Base-by-base conservation (phyloP, 1,140 invertebrate genomes). In the Brachionus rotundiformis region DNA sequence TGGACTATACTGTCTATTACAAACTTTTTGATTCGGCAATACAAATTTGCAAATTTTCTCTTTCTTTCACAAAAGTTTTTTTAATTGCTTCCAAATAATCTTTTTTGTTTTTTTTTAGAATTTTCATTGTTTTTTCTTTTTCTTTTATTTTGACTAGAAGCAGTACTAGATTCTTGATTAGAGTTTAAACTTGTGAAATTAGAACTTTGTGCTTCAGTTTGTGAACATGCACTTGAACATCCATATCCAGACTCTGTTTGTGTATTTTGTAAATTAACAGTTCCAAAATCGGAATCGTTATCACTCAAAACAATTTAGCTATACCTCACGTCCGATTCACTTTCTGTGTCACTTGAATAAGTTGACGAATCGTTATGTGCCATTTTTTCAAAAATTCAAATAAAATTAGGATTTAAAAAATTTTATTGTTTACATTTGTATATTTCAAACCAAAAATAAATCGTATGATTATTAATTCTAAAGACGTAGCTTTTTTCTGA, bases 51-150 rank as follows among this genome's bases (percentile, higher is more conserved):
- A 49, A 41, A 19, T 49, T 16, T 49, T 49, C 44, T 49, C 44
- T 49, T 49, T 49, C 44, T 49, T 49, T 49, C 44, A 49, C 44
- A 49, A 49, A 49, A 49, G 44, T 16, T 49, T 49, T 41, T 49
- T 49, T 49, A 49, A 49, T 49, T n/a, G 44, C 44, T 49, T 49
- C 44, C 44, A 49, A 49, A 49, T 49, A 49, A 49, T 49, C 44
- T 49, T 49, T 49, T 49, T 49, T 49, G 44, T 49, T 49, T 49
- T 49, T n/a, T 49, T 49, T 49, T 49, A 49, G 44, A 49, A 49
- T 49, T 49, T 49, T 49, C 44, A 49, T 16, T 49, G 44, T 49
- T 49, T 49, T 49, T 49, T 49, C 44, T 49, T 49, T 49, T 49
- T 49, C 44, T 49, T 49, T 49, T 49, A 49, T 49, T 49, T 49